Evolutionary conservation across 2,888 invertebrate species (phyloP), one percentile per base, ranked within the genome.

Genomic region (Drosophila acutilabella): DNA sequence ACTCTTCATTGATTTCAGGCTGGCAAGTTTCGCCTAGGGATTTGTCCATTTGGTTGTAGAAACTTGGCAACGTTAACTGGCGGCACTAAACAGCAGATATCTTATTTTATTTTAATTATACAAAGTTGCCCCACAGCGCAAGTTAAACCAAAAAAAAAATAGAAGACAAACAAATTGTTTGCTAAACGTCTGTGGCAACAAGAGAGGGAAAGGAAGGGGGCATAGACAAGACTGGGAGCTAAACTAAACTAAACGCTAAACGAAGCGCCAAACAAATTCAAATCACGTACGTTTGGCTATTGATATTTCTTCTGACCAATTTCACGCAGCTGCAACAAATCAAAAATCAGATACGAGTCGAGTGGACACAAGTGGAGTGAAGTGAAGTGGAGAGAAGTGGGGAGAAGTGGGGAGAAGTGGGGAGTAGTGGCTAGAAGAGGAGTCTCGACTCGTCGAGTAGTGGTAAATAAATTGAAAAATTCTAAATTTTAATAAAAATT

Each of bases 401-500:
- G 45, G 56, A 23, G 44, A 13, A 40, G 54, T 33, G 13, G 2
- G 0, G 36, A 41, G 20, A 33, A 36, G 50, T 44, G 30, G 18
- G 18, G 18, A 18, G 23, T 18, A 53, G 45, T 50, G 45, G 36
- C 41, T 45, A 40, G 44, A n/a, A 30, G 30, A 30, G 30, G 30
- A 30, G 30, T 8, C 30, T 36, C 36, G 36, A 4, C 36, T 45
- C 61, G 33, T 44, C 47, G 30, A 45, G 18, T 44, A 76, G 77
- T 67, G 87, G 67, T 75, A 88, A 84, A 89, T 87, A 83, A 87
- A 89, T 83, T 75, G 89, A 82, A 82, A 82, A 82, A 70, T 82
- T 85, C 86, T 89, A 83, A 83, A 71, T 83, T 83, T 83, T 84
- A 84, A 81, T 87, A 83, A 83, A 83, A 89, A 88, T 89, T 83